Evolutionary conservation across 1,140 invertebrate species (phyloP).

Genomic region (Philopotamus ludificatus): DNA sequence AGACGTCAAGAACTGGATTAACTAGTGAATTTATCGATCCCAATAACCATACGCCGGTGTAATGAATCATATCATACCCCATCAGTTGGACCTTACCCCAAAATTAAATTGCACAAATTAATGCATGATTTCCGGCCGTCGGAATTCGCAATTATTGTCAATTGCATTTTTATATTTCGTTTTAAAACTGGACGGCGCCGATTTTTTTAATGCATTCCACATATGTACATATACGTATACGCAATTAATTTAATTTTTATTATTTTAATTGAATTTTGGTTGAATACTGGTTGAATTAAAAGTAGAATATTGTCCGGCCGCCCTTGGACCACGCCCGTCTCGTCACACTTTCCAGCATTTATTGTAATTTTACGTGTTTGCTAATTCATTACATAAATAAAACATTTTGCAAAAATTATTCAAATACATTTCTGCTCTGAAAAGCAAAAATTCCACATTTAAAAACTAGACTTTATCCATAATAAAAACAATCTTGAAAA

Average conservation of each 20-base stretch:
- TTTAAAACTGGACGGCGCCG: too few relatives aligned
- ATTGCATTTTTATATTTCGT: neutral
- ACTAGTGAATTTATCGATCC: conserved; percentile 26
- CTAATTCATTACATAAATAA: too few relatives aligned
- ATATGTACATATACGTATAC: too few relatives aligned
- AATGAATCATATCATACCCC: conserved; percentile 10
- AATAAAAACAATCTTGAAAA: too few relatives aligned
- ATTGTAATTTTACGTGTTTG: neutral
- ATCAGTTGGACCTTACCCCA: neutral
- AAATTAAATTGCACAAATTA: neutral
- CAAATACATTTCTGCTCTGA: too few relatives aligned
- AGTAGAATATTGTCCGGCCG: conserved; percentile 24
- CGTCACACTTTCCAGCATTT: conserved; percentile 13
- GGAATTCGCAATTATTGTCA: neutral
- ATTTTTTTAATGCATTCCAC: too few relatives aligned
- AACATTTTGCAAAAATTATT: too few relatives aligned
- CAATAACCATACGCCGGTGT: conserved; percentile 14
- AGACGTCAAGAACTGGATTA: conserved; percentile 28
- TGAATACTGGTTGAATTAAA: too few relatives aligned
- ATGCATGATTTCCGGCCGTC: neutral
- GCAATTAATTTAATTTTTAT: too few relatives aligned
- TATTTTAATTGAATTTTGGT: too few relatives aligned
- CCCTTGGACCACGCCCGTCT: conserved; percentile 27
- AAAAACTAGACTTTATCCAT: too few relatives aligned
- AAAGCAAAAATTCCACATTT: too few relatives aligned